Conservation (phyloP, 2,113 vertebrate genomes). For the Equus przewalskii region DNA sequence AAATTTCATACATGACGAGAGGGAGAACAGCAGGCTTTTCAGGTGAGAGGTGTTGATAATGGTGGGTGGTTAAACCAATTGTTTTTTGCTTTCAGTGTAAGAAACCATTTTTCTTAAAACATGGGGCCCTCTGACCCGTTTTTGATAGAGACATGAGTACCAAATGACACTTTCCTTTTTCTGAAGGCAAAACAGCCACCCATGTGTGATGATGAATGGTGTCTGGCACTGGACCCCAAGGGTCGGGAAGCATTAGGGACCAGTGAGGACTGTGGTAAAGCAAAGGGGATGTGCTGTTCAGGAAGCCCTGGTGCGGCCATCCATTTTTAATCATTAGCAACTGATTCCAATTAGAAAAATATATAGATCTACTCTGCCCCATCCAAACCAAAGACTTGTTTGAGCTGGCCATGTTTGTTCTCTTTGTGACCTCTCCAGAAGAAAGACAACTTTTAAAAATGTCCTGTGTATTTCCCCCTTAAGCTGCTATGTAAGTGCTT, state of each 20-base stretch:
- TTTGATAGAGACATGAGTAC: neutral
- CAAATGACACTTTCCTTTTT: neutral
- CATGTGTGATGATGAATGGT: neutral
- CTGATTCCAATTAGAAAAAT: neutral
- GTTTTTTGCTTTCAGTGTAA: constrained; percentile 32
- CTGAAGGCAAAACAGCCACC: neutral
- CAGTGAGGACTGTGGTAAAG: neutral
- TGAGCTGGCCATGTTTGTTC: neutral
- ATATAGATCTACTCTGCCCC: neutral
- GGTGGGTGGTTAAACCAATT: neutral
- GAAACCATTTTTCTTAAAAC: neutral
- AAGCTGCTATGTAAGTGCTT: constrained; percentile 30
- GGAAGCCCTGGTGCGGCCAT: neutral
- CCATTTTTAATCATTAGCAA: neutral
- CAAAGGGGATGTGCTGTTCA: neutral
- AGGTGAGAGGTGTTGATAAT: neutral
- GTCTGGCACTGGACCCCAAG: neutral
- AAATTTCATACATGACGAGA: constrained; percentile 10
- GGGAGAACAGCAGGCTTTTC: neutral
- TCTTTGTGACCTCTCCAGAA: constrained; percentile 48
- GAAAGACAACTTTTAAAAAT: neutral
- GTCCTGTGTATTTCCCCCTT: neutral
- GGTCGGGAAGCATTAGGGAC: neutral
- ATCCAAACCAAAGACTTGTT: neutral
- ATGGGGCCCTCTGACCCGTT: neutral